A percentile compares a stretch with the other conserved stretches of the same genome.
These are phyloP conservation scores for Psilanteris sp. DNA, from an alignment of 1,140 invertebrate species.

Conservation along the genomic window DNA sequence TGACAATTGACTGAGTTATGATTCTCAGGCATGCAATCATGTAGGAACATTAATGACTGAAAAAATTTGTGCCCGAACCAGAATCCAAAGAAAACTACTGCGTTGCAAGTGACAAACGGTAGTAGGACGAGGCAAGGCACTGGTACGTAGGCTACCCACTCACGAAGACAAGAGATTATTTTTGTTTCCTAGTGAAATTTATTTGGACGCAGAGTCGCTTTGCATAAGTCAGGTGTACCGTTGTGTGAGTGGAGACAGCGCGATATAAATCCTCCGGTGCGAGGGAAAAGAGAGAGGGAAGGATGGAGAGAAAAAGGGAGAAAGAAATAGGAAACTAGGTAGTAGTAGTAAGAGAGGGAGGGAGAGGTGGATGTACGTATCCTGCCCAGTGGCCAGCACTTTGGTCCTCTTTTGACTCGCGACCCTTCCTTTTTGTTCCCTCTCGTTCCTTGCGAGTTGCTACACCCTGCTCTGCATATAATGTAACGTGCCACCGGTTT, in stretches of 20 bases:
- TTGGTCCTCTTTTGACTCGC: conserved; percentile 50
- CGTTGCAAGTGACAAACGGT: conserved; percentile 22
- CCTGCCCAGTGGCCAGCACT: conserved; percentile 73
- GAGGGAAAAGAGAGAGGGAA: conserved; percentile 48
- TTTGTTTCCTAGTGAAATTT: conserved; percentile 79
- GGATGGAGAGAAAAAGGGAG: conserved; percentile 14
- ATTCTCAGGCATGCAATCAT: conserved; percentile 13
- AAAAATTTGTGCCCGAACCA: conserved; percentile 8
- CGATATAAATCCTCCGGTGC: conserved; percentile 76
- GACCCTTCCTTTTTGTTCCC: conserved; percentile 56
- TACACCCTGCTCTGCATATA: conserved; percentile 80
- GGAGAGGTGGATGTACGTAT: conserved; percentile 56
- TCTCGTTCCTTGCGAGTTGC: conserved; percentile 62
- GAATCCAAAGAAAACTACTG: conserved; percentile 1
- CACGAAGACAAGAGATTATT: conserved; percentile 71
- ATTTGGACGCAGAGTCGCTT: conserved; percentile 75
- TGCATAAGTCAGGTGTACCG: conserved; percentile 78
- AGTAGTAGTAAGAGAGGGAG: not conserved
- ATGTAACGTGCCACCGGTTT: conserved; percentile 73
- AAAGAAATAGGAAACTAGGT: not conserved
- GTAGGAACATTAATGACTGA: conserved; percentile 13
- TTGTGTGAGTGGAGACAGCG: conserved; percentile 73
- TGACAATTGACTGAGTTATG: too few relatives aligned
- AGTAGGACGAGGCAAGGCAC: conserved; percentile 22
- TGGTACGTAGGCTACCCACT: conserved; percentile 19